A percentile compares a stretch with the other conserved stretches of the same genome.
Evolutionary conservation across 2,888 invertebrate species (phyloP).

Genomic region (Lepidonotus clava): DNA sequence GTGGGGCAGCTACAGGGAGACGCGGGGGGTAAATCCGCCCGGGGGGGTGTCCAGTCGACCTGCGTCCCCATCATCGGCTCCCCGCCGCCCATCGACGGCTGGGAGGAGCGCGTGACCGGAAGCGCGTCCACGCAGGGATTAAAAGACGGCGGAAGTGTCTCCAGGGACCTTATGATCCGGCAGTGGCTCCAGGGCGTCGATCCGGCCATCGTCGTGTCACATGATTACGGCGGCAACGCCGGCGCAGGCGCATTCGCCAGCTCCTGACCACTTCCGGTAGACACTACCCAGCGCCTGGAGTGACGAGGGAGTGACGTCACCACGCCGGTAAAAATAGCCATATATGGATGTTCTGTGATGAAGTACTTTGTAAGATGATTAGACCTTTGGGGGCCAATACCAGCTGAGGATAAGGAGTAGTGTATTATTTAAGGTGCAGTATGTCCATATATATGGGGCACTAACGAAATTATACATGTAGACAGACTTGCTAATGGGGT

Average conservation of each 20-base stretch:
- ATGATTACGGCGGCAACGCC: background rate
- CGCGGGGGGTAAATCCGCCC: background rate
- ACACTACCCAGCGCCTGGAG: background rate
- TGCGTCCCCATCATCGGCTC: background rate
- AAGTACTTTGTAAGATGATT: background rate
- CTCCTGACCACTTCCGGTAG: slow-evolving; percentile 39
- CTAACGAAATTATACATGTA: too few relatives aligned
- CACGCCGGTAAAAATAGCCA: background rate
- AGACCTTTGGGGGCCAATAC: background rate
- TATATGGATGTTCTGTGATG: background rate
- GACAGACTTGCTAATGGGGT: background rate
- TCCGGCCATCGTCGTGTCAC: slow-evolving; percentile 24
- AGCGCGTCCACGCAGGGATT: background rate
- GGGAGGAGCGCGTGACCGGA: slow-evolving; percentile 36
- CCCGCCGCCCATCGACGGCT: slow-evolving; percentile 34
- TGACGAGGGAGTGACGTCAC: background rate
- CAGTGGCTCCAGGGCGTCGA: slow-evolving; percentile 48
- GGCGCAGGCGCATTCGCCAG: background rate
- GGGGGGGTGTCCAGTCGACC: background rate
- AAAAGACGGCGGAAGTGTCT: background rate
- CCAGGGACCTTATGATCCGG: slow-evolving; percentile 15
- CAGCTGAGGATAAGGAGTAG: background rate
- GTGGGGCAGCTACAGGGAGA: background rate
- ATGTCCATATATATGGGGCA: too few relatives aligned
- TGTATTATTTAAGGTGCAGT: background rate